A percentile compares a stretch with the other conserved stretches of the same genome.
Evolutionary conservation across 92 coral and sea anemone species (phyloP).

Genomic region (Phymanthus crucifer): DNA sequence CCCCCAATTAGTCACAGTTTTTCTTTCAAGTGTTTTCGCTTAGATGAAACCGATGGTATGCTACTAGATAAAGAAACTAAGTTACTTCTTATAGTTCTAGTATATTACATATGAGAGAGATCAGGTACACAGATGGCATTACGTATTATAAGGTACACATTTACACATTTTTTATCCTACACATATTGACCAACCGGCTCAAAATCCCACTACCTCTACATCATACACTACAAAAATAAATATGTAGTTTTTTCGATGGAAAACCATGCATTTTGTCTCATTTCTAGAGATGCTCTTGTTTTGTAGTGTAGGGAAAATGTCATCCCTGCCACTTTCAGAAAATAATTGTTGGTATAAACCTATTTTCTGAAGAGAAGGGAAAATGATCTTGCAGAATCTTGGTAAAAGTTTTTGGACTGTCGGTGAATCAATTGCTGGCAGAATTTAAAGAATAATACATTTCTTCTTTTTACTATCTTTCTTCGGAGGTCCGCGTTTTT

Average conservation of each 20-base stretch:
- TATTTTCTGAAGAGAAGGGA: slow-evolving; percentile 7
- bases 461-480: slow-evolving; percentile 61
- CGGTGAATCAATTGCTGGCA: slow-evolving; percentile 13
- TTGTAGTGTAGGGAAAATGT: neutral
- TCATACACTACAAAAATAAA: slow-evolving; percentile 42
- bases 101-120: slow-evolving; percentile 1
- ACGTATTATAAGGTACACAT: slow-evolving; percentile 1
- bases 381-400: slow-evolving; percentile 5
- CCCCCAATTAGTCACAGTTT: too few relatives aligned
- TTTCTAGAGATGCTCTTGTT: neutral
- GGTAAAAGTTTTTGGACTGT: slow-evolving; percentile 14
- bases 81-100: neutral
- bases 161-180: slow-evolving; percentile 9
- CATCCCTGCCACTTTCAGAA: neutral
- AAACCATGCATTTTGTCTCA: slow-evolving; percentile 4
- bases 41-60: too few relatives aligned
- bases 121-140: neutral
- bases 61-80: too few relatives aligned
- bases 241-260: slow-evolving; percentile 26
- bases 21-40: too few relatives aligned
- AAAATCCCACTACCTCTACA: neutral
- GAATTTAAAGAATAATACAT: slow-evolving; percentile 79
- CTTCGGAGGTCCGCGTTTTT: slow-evolving; percentile 76
- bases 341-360: neutral
- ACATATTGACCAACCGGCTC: neutral